A percentile compares a stretch with the other conserved stretches of the same genome.
Conservation (phyloP, 1,140 invertebrate species). For the Papilio machaon region DNA sequence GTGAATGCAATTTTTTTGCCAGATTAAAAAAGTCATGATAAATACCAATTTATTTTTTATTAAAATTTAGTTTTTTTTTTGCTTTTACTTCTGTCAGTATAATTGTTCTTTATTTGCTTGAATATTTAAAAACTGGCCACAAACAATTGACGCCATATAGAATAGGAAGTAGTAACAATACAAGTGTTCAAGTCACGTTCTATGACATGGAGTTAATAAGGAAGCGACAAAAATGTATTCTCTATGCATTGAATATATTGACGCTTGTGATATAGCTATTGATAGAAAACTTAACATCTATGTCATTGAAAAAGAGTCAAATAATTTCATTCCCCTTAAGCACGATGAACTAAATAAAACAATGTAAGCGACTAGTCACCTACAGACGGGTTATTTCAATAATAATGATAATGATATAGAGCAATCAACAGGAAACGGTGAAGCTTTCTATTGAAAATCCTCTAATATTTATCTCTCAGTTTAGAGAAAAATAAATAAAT, state of each 20-base stretch:
- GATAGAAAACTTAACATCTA: neutral
- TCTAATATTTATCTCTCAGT: neutral
- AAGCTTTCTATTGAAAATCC: neutral
- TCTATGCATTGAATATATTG: neutral
- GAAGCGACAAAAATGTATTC: constrained; percentile 23
- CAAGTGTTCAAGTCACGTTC: constrained; percentile 18
- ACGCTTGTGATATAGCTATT: neutral
- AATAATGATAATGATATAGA: too few relatives aligned
- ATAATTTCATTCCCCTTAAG: neutral
- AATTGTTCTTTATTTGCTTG: neutral
- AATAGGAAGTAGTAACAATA: neutral
- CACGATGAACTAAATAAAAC: neutral
- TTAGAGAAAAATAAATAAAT: neutral
- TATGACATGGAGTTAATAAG: constrained; percentile 2
- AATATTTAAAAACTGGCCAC: neutral
- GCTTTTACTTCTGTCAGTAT: neutral
- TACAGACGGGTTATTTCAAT: neutral
- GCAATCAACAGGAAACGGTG: neutral
- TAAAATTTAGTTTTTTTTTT: neutral
- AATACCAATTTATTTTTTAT: too few relatives aligned
- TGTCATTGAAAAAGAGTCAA: neutral
- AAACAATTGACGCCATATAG: constrained; percentile 17
- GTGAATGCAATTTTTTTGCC: neutral
- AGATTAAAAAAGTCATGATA: neutral
- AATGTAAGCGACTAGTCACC: neutral